phyloP scores from a whole-genome alignment of 1,140 invertebrate genomes.

The Saccostrea cuccullata region DNA sequence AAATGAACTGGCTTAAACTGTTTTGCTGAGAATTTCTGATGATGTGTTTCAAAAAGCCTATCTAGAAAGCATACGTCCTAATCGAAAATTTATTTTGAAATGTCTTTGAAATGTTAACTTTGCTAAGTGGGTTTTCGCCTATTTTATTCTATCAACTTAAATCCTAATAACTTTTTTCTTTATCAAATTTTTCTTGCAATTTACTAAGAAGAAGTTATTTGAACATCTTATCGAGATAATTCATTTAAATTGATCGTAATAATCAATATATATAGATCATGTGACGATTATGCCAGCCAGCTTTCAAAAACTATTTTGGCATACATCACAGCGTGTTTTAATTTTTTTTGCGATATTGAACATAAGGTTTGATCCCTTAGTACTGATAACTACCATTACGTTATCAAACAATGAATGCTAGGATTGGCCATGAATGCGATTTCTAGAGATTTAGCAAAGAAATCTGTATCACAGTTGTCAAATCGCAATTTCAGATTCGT shows the following conservation, averaged over 20 bases:
- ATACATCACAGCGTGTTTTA: not conserved
- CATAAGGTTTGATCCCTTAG: not conserved
- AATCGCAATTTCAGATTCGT: conserved; percentile 1
- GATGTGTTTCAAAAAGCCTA: too few species aligned
- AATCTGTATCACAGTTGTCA: not conserved
- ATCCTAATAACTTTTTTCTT: too few species aligned
- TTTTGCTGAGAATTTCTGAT: too few species aligned
- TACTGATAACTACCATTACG: not conserved
- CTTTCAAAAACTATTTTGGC: not conserved
- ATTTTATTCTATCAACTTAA: too few species aligned
- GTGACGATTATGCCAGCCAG: not conserved
- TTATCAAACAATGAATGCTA: not conserved
- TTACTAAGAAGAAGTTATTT: not conserved
- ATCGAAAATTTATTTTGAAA: too few species aligned
- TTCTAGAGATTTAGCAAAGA: not conserved
- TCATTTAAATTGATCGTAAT: not conserved
- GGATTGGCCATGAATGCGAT: not conserved
- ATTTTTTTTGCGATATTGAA: not conserved
- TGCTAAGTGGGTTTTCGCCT: too few species aligned
- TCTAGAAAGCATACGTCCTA: too few species aligned
- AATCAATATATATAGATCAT: not conserved
- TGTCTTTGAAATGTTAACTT: too few species aligned
- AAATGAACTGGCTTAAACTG: too few species aligned
- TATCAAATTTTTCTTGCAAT: too few species aligned
- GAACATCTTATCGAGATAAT: not conserved